Conservation (phyloP, 2,113 vertebrate genomes). For the Chloropsis cyanopogon region DNA sequence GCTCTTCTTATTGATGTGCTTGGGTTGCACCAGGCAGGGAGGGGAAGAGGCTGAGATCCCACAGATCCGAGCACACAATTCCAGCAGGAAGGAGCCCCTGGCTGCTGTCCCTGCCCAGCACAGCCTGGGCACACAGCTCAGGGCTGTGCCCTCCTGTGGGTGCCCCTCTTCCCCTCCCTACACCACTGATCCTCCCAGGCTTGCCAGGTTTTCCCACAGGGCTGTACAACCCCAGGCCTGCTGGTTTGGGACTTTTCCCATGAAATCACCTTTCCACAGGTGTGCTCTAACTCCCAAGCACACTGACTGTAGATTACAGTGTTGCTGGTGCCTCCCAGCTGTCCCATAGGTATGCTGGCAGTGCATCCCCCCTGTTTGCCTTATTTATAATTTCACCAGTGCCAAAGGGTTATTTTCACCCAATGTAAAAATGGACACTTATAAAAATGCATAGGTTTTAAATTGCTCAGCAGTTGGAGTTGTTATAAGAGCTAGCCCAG, state of each 20-base stretch:
- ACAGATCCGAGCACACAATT: background rate
- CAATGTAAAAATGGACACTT: constrained; percentile 45
- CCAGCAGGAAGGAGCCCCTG: background rate
- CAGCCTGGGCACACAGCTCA: background rate
- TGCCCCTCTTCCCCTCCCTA: background rate
- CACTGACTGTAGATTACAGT: fast-evolving
- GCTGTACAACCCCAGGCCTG: background rate
- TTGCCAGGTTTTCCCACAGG: background rate
- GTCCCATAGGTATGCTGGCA: background rate
- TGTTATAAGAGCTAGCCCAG: constrained; percentile 31
- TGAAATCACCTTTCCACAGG: background rate
- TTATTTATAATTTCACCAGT: constrained; percentile 48
- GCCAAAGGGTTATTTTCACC: constrained; percentile 55
- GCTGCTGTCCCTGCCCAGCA: background rate
- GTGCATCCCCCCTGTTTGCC: background rate
- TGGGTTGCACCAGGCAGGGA: background rate
- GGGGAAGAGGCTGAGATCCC: background rate
- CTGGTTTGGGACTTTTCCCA: background rate
- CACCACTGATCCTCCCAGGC: fast-evolving
- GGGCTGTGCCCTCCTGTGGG: background rate
- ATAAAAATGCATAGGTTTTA: constrained; percentile 64
- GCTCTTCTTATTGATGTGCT: background rate
- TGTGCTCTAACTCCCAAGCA: background rate
- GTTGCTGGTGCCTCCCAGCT: background rate
- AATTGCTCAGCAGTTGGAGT: constrained; percentile 42